These are phyloP conservation scores for Lynx canadensis DNA, from an alignment of 2,113 vertebrate species.

Conservation along the genomic window DNA sequence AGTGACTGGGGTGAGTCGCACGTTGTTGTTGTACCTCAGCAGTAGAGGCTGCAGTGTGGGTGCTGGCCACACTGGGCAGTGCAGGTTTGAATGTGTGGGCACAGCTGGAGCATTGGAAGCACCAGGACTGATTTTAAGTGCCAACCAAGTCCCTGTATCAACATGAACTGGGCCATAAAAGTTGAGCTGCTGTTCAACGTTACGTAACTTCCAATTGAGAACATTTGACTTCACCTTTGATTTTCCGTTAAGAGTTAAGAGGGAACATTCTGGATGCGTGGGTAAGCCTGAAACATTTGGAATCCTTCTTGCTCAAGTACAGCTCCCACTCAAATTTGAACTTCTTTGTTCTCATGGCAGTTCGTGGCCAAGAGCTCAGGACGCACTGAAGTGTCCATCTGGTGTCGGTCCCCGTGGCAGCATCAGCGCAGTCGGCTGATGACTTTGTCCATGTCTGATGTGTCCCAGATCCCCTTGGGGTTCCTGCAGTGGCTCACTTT, in stretches of 20 bases:
- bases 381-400: fast-evolving
- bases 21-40: fast-evolving
- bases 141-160: fast-evolving
- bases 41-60: fast-evolving
- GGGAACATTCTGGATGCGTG: slow-evolving; percentile 59
- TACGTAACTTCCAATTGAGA: neutral
- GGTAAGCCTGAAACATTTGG: slow-evolving; percentile 37
- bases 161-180: fast-evolving
- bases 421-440: neutral
- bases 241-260: slow-evolving; percentile 49
- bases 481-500: slow-evolving; percentile 61
- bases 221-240: neutral
- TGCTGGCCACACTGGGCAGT: fast-evolving
- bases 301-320: neutral
- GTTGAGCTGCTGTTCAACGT: neutral
- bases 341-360: neutral
- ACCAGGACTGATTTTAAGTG: neutral
- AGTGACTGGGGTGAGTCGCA: fast-evolving
- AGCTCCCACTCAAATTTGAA: fast-evolving
- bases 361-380: neutral
- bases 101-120: too few relatives aligned
- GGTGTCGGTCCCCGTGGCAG: neutral
- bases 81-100: fast-evolving
- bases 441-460: neutral
- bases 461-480: slow-evolving; percentile 17